Evolutionary conservation across 2,113 vertebrate species (phyloP).

Genomic region (Butastur rufipennis): DNA sequence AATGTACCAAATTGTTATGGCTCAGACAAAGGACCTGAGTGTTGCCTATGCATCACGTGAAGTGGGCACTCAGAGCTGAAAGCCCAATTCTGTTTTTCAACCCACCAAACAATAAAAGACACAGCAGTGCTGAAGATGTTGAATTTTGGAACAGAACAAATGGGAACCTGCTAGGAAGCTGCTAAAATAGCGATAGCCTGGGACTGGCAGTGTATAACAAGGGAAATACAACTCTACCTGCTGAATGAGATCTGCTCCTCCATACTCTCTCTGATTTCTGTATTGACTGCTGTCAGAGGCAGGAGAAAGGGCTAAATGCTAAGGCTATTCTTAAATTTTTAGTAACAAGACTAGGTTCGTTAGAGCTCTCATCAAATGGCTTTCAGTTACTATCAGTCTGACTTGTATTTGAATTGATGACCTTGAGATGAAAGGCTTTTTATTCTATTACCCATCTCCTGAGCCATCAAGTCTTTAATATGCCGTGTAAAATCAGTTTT

Average conservation of each 20-base stretch:
- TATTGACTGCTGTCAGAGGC: not conserved
- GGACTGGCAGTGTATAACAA: rapidly evolving
- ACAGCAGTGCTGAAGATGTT: not conserved
- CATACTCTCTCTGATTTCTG: not conserved
- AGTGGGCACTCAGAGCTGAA: not conserved
- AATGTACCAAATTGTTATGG: not conserved
- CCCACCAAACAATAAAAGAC: not conserved
- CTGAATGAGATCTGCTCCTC: not conserved
- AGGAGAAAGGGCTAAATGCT: not conserved
- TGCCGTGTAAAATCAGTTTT: constrained; percentile 61
- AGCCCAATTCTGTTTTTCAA: not conserved
- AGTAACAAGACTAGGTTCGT: not conserved
- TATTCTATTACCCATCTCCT: constrained; percentile 58
- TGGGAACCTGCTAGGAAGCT: not conserved
- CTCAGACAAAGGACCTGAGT: rapidly evolving
- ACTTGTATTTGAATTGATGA: constrained; percentile 57
- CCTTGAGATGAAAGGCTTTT: constrained; percentile 64
- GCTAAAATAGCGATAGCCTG: not conserved
- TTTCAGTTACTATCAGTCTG: constrained; percentile 32
- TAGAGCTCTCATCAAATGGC: constrained; percentile 19
- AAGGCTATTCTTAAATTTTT: constrained; percentile 3
- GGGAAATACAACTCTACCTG: not conserved
- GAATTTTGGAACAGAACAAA: not conserved
- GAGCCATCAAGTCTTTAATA: constrained; percentile 62
- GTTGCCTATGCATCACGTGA: rapidly evolving